Evolutionary conservation across 2,888 invertebrate genomes (phyloP).

Genomic region (Polylopha cassiicola): DNA sequence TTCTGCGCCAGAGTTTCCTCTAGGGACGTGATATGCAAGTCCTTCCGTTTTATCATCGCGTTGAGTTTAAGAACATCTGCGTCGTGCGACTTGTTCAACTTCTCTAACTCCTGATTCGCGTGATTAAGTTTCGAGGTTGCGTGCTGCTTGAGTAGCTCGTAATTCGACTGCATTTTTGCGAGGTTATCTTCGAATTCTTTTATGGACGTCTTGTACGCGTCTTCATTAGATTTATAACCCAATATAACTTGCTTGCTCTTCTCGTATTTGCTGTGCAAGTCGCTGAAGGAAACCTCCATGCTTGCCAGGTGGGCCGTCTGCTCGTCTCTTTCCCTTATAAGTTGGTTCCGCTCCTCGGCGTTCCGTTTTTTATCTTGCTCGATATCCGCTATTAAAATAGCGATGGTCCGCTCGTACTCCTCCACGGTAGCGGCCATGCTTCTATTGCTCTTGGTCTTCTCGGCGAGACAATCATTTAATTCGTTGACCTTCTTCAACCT

Average conservation of each 20-base stretch:
- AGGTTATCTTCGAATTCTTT: constrained; percentile 83
- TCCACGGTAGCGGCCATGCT: constrained; percentile 82
- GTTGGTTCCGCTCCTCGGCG: constrained; percentile 69
- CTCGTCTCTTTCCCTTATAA: constrained; percentile 78
- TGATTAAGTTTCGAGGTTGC: constrained; percentile 89
- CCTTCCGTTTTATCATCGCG: constrained; percentile 91
- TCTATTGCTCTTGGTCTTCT: constrained; percentile 67
- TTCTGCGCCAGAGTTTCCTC: constrained; percentile 91
- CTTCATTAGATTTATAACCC: constrained; percentile 79
- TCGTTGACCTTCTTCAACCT: constrained; percentile 57
- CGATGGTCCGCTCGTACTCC: constrained; percentile 88
- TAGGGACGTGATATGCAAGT: constrained; percentile 88
- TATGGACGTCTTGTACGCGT: constrained; percentile 81
- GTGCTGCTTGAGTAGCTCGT: constrained; percentile 90
- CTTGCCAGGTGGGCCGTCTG: constrained; percentile 79
- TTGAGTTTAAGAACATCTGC: constrained; percentile 89
- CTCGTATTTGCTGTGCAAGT: constrained; percentile 80
- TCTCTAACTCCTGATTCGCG: constrained; percentile 87
- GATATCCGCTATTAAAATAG: constrained; percentile 83
- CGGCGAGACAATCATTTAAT: constrained; percentile 53
- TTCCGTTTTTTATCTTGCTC: constrained; percentile 81
- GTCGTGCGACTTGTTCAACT: constrained; percentile 83
- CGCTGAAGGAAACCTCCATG: constrained; percentile 80
- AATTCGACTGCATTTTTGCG: constrained; percentile 86
- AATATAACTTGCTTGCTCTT: constrained; percentile 79